Conservation (phyloP, 2,797 vertebrate species). For the Myotis pilosus region DNA sequence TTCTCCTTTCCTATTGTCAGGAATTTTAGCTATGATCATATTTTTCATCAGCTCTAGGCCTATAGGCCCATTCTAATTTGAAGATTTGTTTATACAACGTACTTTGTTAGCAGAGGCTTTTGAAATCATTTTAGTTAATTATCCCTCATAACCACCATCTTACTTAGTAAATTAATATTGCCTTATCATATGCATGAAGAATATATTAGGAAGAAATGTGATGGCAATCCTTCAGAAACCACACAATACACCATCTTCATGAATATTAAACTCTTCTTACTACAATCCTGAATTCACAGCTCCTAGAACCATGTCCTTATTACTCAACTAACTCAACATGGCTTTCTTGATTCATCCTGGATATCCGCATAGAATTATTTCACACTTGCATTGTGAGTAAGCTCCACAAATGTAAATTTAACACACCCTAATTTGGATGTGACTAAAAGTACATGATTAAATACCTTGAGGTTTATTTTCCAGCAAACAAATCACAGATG, state of each 20-base stretch:
- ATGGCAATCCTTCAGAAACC: constrained; percentile 49
- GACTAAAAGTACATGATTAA: constrained; percentile 39
- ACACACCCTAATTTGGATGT: constrained; percentile 29
- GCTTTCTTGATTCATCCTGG: constrained; percentile 34
- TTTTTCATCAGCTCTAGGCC: background rate
- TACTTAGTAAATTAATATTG: constrained; percentile 58
- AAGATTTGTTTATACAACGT: constrained; percentile 35
- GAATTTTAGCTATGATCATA: background rate
- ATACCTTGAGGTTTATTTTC: constrained; percentile 49
- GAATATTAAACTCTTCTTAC: constrained; percentile 54
- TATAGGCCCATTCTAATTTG: background rate
- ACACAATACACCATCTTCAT: background rate
- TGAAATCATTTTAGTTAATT: constrained; percentile 59
- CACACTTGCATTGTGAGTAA: constrained; percentile 34
- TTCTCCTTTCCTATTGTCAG: background rate
- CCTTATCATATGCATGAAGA: constrained; percentile 54
- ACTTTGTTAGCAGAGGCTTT: constrained; percentile 42
- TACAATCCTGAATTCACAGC: background rate
- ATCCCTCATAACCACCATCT: constrained; percentile 49
- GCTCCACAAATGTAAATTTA: constrained; percentile 21
- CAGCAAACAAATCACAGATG: background rate
- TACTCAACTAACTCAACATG: background rate
- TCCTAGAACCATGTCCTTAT: constrained; percentile 26
- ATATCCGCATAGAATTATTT: constrained; percentile 16
- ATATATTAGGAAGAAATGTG: constrained; percentile 36